Evolutionary conservation across 2,797 vertebrate genomes (phyloP), one percentile per base, ranked within the genome.

Genomic region (Oryzias sinensis): DNA sequence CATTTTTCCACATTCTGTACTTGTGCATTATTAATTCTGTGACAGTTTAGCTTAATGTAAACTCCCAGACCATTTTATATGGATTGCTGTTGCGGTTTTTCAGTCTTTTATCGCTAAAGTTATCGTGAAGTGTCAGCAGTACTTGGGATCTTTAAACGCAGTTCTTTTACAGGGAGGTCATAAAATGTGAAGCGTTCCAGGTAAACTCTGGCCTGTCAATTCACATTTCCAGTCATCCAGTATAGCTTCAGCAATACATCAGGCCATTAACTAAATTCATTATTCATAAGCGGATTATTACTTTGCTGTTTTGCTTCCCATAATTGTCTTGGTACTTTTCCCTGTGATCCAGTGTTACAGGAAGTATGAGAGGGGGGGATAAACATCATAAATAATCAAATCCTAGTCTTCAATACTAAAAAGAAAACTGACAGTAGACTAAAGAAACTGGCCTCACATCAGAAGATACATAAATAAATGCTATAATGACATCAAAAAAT

Each of bases 281-380:
- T 89, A 91, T 91, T 90, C 85, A 91, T 89, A 65, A 81, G 75
- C 51, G 80, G 77, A 90, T 90, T 89, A 88, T 82, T 88, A 82
- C 83, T 87, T 90, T 85, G 72, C 77, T 79, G 78, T 53, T 87
- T 81, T 84, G 80, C 78, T 90, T 90, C 86, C 90, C 83, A 88
- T 90, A 89, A 89, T 83, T 81, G 66, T 85, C 65, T 71, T 73
- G 65, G 80, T 77, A 81, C 76, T 74, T 84, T 76, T 72, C 67
- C 72, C 70, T 70, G 53, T 72, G 73, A 88, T 83, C 69, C 66
- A 71, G 22, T 53, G 70, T 46, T 69, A 80, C 80, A 85, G 82
- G 86, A 89, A 86, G 84, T 77, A 56, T 68, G 81, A 41, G 5
- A 63, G 59, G 72, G 63, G 73, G 79, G 59, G 70, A 80, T 77